These are phyloP conservation scores for Dyspetes luteomarginatus DNA, from an alignment of 2,888 invertebrate species.

Conservation along the genomic window DNA sequence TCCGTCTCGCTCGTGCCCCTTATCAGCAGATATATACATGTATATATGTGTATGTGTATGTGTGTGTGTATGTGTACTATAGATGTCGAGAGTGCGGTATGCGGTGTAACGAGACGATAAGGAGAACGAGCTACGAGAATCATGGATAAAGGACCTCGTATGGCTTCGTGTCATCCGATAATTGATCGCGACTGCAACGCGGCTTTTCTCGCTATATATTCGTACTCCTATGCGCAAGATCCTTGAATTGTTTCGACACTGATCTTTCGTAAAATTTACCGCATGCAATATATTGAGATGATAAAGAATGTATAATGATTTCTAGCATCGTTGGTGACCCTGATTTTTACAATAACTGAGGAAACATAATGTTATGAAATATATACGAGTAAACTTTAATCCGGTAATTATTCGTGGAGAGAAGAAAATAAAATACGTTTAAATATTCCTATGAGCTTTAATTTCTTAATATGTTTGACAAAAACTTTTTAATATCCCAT, in stretches of 20 bases:
- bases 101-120: conserved; percentile 63
- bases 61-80: neutral
- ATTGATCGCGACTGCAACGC: conserved; percentile 33
- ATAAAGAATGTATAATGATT: neutral
- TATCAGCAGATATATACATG: neutral
- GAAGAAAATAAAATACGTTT: no score
- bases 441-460: no score
- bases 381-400: neutral
- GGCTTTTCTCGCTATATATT: neutral
- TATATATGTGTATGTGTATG: neutral
- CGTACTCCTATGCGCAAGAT: neutral
- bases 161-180: conserved; percentile 22
- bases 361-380: neutral
- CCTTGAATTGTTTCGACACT: neutral
- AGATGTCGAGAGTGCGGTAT: conserved; percentile 1
- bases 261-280: conserved; percentile 10
- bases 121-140: conserved; percentile 45
- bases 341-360: neutral
- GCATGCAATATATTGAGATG: neutral
- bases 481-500: no score
- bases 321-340: no score
- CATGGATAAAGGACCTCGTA: conserved; percentile 45
- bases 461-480: no score
- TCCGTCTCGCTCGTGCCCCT: neutral
- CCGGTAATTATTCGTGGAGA: no score